A percentile compares a stretch with the other conserved stretches of the same genome.
Conservation (phyloP, 1,140 invertebrate species). For the Rhizoglyphus robini region DNA sequence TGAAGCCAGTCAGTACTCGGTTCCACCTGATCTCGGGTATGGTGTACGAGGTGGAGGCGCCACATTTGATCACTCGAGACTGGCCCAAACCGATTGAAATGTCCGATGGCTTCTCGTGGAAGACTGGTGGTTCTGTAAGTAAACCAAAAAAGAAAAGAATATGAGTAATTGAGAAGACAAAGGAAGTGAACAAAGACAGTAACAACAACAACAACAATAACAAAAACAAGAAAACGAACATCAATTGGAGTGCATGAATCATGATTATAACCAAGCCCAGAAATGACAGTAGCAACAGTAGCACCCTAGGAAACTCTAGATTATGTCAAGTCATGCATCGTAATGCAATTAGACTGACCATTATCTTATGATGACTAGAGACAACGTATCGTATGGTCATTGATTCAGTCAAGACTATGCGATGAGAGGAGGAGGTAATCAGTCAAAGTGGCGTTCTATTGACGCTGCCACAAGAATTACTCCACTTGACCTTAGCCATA, state of each 20-base stretch:
- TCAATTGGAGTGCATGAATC: neutral
- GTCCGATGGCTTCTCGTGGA: conserved; percentile 1
- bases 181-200: neutral
- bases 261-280: neutral
- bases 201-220: neutral
- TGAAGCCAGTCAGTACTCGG: neutral
- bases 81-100: neutral
- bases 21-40: conserved; percentile 9
- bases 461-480: neutral
- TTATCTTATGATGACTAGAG: no score
- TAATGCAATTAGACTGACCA: neutral
- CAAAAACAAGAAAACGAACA: neutral
- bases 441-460: neutral
- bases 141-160: neutral
- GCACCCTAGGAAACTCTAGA: no score
- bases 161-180: neutral
- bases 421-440: neutral
- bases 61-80: neutral
- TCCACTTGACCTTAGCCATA: neutral
- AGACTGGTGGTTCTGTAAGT: conserved; percentile 1
- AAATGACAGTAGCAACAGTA: neutral
- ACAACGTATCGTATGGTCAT: neutral
- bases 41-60: neutral
- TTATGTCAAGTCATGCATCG: neutral
- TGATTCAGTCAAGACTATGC: no score